phyloP scores from a whole-genome alignment of 2,797 vertebrate genomes.

The Eulemur mongoz region DNA sequence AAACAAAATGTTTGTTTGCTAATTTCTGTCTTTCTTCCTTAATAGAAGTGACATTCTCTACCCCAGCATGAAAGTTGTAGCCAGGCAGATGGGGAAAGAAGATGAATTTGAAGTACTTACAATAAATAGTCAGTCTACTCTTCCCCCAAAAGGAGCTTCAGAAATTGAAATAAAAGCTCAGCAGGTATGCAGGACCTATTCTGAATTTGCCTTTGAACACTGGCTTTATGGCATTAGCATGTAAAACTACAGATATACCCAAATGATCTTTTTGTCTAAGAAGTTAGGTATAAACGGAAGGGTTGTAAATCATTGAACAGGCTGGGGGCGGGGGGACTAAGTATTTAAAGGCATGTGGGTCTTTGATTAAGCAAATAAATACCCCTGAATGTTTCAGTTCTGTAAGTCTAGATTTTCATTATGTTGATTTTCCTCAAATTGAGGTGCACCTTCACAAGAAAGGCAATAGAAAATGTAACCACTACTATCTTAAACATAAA shows the following conservation, averaged over 20 bases:
- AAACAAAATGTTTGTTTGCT: constrained; percentile 30
- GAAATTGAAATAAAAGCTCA: constrained; percentile 86
- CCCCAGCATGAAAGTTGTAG: constrained; percentile 85
- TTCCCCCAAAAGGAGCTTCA: constrained; percentile 84
- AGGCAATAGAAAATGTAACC: background rate
- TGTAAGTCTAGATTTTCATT: constrained; percentile 6
- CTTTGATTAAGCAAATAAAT: background rate
- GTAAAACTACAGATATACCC: background rate
- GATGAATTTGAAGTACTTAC: constrained; percentile 82
- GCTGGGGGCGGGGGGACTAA: background rate
- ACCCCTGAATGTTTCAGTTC: background rate
- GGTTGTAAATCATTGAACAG: background rate
- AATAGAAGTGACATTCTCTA: constrained; percentile 84
- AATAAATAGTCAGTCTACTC: constrained; percentile 79
- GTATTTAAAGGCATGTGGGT: background rate
- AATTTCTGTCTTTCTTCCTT: constrained; percentile 19
- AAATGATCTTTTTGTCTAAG: background rate
- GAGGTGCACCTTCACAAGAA: background rate
- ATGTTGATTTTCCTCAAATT: constrained; percentile 18
- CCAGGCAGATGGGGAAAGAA: constrained; percentile 81
- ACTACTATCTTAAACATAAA: background rate
- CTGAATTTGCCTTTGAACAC: constrained; percentile 22
- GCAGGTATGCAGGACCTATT: constrained; percentile 83
- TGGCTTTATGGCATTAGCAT: background rate
- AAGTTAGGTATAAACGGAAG: background rate